Base-by-base conservation (phyloP, 2,113 vertebrate genomes). In the Gasterosteus aculeatus region DNA sequence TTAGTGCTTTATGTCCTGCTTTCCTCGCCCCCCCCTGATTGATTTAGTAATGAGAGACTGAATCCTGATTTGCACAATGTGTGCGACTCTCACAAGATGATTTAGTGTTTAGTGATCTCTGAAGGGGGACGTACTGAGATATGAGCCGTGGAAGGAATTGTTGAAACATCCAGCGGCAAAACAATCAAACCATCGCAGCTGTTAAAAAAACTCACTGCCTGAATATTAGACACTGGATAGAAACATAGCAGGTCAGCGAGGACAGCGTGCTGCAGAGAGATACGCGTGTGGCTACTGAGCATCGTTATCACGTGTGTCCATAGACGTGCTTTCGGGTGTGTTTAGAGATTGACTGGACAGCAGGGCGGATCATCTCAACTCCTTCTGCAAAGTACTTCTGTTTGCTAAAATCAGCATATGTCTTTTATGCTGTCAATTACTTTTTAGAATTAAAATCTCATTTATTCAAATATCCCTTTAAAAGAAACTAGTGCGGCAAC, bases 281-380 rank as follows among this genome's bases (percentile, higher is more conserved):
- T 80, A 83, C 11, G 31, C 69, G 29, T 35, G 60, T 69, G 59
- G 56, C 29, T 26, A 63, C 1, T 53, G 16, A 16, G 15, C 42
- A 33, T 5, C 49, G 61, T 80, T 88, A 88, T 88, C 87, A 75
- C 11, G 42, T 41, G n/a, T 33, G 62, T 64, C 22, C 84, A 77
- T 5, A 69, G 59, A 38, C 75, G 22, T 63, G 22, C 16, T 71
- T 83, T 29, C 74, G 76, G 79, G 87, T 62, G 84, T 63, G 81
- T 84, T 47, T 75, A n/a, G 73, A 68, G 60, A 80, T 56, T 63
- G 70, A 66, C 63, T 31, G 19, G n/a, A 12, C 59, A 29, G 47
- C 2, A 39, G 64, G 68, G 80, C 49, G 83, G 77, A 60, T 61
- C 72, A 54, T 58, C 10, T 29, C 44, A 8, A 38, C 53, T 18